Percentiles rank a stretch among this genome's conserved stretches.
phyloP scores from a whole-genome alignment of 2,113 vertebrate species.

The Corvus cornix region DNA sequence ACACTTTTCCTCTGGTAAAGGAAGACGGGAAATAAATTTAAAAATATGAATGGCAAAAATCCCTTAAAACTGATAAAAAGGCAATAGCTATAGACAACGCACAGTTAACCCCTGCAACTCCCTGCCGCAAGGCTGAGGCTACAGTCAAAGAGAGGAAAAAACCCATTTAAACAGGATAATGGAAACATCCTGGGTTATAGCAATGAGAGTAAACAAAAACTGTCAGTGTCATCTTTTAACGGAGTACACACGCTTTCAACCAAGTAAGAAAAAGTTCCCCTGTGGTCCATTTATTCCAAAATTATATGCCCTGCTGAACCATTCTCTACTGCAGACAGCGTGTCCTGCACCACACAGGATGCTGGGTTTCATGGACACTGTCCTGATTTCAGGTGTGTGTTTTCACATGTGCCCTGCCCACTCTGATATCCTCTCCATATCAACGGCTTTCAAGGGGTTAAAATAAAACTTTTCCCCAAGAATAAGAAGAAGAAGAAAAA shows the following conservation, averaged over 20 bases:
- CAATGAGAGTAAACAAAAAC: background rate
- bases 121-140: background rate
- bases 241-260: background rate
- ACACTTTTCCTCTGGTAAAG: background rate
- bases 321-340: background rate
- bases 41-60: background rate
- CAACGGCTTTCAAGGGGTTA: conserved; percentile 75
- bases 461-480: conserved; percentile 71
- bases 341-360: background rate
- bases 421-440: background rate
- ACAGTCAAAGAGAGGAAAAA: background rate
- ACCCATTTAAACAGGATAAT: background rate
- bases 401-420: background rate
- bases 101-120: background rate
- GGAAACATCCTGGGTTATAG: background rate
- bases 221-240: background rate
- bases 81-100: background rate
- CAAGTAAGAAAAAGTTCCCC: background rate
- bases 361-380: background rate
- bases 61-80: background rate
- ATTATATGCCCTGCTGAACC: background rate
- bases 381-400: background rate
- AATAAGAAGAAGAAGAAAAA: conserved; percentile 30
- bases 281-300: background rate
- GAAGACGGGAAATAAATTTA: background rate